Evolutionary conservation across 2,888 invertebrate species (phyloP).

Genomic region (Sinopyrophorus schimmeli): DNA sequence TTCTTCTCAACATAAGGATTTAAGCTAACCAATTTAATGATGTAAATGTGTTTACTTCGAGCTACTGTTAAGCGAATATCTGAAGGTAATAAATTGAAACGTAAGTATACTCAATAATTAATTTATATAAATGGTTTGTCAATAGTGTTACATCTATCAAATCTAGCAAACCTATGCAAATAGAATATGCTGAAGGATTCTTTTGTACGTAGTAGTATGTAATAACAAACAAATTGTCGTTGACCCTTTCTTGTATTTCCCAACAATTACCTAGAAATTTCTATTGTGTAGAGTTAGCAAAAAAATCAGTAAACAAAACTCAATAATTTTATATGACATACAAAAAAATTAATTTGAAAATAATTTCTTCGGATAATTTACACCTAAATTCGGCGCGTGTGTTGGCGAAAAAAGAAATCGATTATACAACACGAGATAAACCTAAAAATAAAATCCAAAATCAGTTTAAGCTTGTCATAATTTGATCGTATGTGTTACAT

Average conservation of each 20-base stretch:
- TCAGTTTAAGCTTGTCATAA: background rate
- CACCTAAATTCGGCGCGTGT: too few relatives aligned
- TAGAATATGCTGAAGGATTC: constrained; percentile 12
- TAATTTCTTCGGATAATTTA: too few relatives aligned
- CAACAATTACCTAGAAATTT: background rate
- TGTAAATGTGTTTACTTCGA: too few relatives aligned
- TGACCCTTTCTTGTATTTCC: constrained; percentile 11
- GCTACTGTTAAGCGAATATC: too few relatives aligned
- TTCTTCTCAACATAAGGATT: too few relatives aligned
- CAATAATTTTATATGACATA: too few relatives aligned
- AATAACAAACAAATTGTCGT: constrained; percentile 17
- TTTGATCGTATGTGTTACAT: constrained; percentile 9
- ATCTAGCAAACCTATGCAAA: constrained; percentile 16
- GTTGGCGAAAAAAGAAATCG: background rate
- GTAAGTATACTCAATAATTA: constrained; percentile 10
- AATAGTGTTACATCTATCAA: constrained; percentile 17
- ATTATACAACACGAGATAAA: background rate
- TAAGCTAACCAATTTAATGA: too few relatives aligned
- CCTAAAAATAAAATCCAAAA: background rate
- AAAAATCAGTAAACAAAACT: too few relatives aligned
- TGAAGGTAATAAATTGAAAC: too few relatives aligned
- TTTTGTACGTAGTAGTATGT: constrained; percentile 13
- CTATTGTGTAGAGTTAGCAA: too few relatives aligned
- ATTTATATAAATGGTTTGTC: constrained; percentile 8
- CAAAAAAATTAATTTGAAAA: too few relatives aligned